Percentiles rank a stretch among this genome's conserved stretches.
These are phyloP conservation scores for Stegodyphus dumicola DNA, from an alignment of 1,140 invertebrate species.

Conservation along the genomic window DNA sequence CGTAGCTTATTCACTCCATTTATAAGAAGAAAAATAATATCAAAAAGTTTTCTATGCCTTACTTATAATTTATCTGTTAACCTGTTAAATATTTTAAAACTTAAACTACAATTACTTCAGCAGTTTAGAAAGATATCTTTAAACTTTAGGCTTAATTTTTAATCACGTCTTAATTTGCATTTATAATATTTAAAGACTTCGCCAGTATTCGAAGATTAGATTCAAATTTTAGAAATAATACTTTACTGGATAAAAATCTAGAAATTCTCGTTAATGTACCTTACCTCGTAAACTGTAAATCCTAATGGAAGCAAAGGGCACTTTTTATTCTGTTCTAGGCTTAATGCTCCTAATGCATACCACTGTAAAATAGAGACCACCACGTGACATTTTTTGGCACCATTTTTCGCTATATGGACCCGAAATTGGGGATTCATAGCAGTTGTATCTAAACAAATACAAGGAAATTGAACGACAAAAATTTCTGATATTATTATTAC, in stretches of 20 bases:
- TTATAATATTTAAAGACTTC: background rate
- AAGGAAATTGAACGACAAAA: background rate
- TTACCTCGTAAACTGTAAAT: constrained; percentile 78
- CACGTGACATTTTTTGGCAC: constrained; percentile 76
- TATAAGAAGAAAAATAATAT: no score
- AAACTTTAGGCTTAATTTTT: background rate
- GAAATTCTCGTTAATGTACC: background rate
- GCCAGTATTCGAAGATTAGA: background rate
- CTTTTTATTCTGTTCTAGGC: constrained; percentile 66
- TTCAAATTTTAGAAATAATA: background rate
- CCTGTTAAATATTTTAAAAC: no score
- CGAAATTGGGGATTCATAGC: constrained; percentile 80
- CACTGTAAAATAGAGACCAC: constrained; percentile 80
- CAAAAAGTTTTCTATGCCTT: no score
- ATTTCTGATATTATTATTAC: no score
- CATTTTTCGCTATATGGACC: constrained; percentile 75
- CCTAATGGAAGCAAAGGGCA: constrained; percentile 74
- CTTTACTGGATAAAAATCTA: background rate
- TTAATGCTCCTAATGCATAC: constrained; percentile 72
- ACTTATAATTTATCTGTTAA: no score
- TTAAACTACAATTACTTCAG: no score
- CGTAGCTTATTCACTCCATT: no score
- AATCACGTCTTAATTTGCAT: background rate
- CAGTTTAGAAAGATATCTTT: no score
- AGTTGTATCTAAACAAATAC: constrained; percentile 73